These are phyloP conservation scores for Prosopocoilus inquinatus DNA, from an alignment of 2,888 invertebrate genomes.

Conservation along the genomic window DNA sequence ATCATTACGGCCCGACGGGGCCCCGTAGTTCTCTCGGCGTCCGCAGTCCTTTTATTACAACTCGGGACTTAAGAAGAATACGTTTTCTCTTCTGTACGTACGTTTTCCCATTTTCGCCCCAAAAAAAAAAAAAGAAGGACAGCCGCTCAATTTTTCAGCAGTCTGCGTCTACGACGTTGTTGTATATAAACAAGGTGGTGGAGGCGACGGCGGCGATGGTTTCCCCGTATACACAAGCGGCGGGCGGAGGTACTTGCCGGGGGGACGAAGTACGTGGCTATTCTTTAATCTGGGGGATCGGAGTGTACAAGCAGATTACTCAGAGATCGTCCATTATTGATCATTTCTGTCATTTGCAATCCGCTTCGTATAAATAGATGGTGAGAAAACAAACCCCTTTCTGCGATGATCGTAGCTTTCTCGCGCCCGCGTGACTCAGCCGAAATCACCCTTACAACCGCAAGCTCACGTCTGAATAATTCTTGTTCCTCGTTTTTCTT, in stretches of 20 bases:
- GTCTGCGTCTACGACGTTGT: not conserved
- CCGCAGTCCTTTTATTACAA: not conserved
- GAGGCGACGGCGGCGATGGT: not conserved
- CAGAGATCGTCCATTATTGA: slow-evolving; percentile 35
- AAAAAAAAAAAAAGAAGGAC: not conserved
- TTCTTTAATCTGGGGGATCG: slow-evolving; percentile 36
- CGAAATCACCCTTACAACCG: not conserved
- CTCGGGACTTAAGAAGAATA: not conserved
- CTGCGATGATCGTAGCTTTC: slow-evolving; percentile 24
- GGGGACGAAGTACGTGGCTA: slow-evolving; percentile 31
- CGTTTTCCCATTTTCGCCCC: not conserved
- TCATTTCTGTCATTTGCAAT: slow-evolving; percentile 36
- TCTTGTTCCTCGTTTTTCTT: no score
- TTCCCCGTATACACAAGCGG: not conserved
- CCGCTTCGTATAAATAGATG: slow-evolving; percentile 30
- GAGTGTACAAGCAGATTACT: slow-evolving; percentile 26
- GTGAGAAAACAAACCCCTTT: slow-evolving; percentile 39
- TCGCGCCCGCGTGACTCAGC: slow-evolving; percentile 24
- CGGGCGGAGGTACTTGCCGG: not conserved
- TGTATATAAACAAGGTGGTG: slow-evolving; percentile 1
- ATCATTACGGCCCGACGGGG: no score
- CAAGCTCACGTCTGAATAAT: no score
- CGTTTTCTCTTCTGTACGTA: not conserved
- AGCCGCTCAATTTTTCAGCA: slow-evolving; percentile 1
- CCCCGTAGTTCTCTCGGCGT: no score